Evolutionary conservation across 2,113 vertebrate genomes (phyloP), one percentile per base, ranked within the genome.

Genomic region (Pitta sordida): DNA sequence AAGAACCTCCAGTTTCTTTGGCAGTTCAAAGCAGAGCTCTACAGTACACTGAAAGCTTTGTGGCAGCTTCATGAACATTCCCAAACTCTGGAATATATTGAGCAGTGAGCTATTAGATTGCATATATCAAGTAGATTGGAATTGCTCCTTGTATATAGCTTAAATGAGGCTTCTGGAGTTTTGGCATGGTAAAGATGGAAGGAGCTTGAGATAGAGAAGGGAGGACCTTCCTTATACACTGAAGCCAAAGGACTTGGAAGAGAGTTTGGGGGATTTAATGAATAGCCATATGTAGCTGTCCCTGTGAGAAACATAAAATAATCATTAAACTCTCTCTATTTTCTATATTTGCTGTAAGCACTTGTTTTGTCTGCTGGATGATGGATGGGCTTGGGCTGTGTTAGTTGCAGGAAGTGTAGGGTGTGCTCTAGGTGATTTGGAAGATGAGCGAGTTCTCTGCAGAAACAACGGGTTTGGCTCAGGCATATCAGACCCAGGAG

Each of bases 401-500:
- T 5, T 0, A 0, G 19, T 62, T 76, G 41, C 18, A 55, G 64
- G 39, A 78, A 48, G 11, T 13, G 8, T 36, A 30, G 39, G 4
- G 8, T 73, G 70, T 83, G 18, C 64, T 86, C n/a, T 49, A 23
- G 79, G 19, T 52, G 53, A 80, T 48, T 36, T 67, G 63, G 46
- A 60, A 53, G 46, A 34, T 0, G 8, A 76, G 4, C 3, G 4
- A 52, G 19, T 26, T 32, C 11, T n/a, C 23, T 78, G 62, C 44
- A 76, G 69, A 79, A 90, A 24, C 9, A n/a, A 22, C 0, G 0
- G 10, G 3, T 17, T 86, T 81, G 37, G 46, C 23, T 22, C 32
- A 85, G 67, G 27, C 15, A 21, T 0, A 0, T 30, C n/a, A 83
- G 53, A 46, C 8, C 14, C 27, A 43, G 26, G 34, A 0, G 0